Evolutionary conservation across 2,888 invertebrate species (phyloP).

Genomic region (Tolmerus cingulatus): DNA sequence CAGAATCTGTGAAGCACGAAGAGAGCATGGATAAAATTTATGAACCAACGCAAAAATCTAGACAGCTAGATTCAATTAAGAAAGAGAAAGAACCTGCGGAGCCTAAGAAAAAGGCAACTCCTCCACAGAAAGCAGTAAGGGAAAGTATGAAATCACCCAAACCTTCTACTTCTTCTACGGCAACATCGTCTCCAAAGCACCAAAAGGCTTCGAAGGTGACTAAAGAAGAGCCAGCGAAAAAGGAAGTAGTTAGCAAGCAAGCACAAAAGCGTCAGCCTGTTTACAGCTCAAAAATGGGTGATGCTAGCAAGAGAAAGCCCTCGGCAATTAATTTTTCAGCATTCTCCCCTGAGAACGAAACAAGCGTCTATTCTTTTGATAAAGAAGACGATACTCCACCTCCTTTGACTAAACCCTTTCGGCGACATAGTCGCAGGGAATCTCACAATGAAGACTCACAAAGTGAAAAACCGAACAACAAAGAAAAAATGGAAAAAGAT

Average conservation of each 20-base stretch:
- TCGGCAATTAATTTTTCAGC: constrained; percentile 59
- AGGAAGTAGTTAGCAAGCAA: not conserved
- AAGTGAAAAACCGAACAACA: constrained; percentile 51
- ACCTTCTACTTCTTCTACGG: constrained; percentile 47
- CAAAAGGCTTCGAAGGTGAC: constrained; percentile 3
- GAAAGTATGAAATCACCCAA: constrained; percentile 54
- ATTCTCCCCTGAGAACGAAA: constrained; percentile 74
- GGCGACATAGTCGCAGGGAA: constrained; percentile 65
- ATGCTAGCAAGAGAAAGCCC: constrained; percentile 54
- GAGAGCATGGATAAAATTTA: constrained; percentile 15
- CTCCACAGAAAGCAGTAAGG: constrained; percentile 28
- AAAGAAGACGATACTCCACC: constrained; percentile 68
- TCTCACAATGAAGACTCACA: constrained; percentile 56
- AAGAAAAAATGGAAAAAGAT: constrained; percentile 55
- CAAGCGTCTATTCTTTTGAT: constrained; percentile 76
- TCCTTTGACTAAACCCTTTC: constrained; percentile 67
- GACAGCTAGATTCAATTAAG: not conserved
- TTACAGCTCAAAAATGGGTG: constrained; percentile 67
- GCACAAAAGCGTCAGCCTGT: constrained; percentile 64
- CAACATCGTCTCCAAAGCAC: constrained; percentile 46
- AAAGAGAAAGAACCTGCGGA: constrained; percentile 18
- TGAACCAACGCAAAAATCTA: not conserved
- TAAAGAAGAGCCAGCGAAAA: not conserved
- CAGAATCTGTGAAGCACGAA: constrained; percentile 19
- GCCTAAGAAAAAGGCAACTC: not conserved